Evolutionary conservation across 92 coral and sea anemone genomes (phyloP).

Genomic region (Palythoa caribaeorum): DNA sequence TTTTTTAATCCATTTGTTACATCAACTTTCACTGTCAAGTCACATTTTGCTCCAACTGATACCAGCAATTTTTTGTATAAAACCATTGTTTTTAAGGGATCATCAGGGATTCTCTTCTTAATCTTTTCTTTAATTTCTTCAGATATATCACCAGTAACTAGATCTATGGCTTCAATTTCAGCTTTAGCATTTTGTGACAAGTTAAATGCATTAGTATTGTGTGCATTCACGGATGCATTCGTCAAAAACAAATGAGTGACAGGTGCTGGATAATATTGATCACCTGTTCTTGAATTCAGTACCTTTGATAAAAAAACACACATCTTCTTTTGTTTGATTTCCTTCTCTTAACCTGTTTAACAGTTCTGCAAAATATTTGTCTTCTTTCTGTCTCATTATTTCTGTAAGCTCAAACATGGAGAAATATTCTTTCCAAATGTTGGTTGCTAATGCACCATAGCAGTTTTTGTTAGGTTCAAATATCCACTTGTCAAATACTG

Average conservation of each 20-base stretch:
- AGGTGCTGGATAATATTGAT: background rate
- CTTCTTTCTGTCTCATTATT: constrained; percentile 55
- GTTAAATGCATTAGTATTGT: constrained; percentile 22
- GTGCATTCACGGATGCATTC: constrained; percentile 5
- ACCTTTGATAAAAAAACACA: background rate
- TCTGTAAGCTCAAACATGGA: constrained; percentile 42
- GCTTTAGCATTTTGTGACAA: constrained; percentile 37
- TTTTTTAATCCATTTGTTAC: constrained; percentile 48
- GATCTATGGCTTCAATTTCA: constrained; percentile 28
- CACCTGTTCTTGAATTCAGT: background rate
- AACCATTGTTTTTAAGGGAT: constrained; percentile 56
- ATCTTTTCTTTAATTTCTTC: constrained; percentile 37
- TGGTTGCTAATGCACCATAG: constrained; percentile 53
- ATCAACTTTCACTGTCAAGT: constrained; percentile 43
- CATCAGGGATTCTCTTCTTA: constrained; percentile 38
- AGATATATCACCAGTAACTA: constrained; percentile 52
- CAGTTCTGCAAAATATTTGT: constrained; percentile 48
- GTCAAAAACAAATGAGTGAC: constrained; percentile 30
- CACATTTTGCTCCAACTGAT: constrained; percentile 34
- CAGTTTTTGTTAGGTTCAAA: constrained; percentile 29
- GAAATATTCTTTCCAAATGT: constrained; percentile 56
- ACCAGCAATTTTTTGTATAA: constrained; percentile 15
- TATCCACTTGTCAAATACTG: constrained; percentile 54
- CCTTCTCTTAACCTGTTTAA: constrained; percentile 55
- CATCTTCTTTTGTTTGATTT: constrained; percentile 43